Base-by-base conservation (phyloP, 2,888 invertebrate genomes). In the Drosophila mimetica region DNA sequence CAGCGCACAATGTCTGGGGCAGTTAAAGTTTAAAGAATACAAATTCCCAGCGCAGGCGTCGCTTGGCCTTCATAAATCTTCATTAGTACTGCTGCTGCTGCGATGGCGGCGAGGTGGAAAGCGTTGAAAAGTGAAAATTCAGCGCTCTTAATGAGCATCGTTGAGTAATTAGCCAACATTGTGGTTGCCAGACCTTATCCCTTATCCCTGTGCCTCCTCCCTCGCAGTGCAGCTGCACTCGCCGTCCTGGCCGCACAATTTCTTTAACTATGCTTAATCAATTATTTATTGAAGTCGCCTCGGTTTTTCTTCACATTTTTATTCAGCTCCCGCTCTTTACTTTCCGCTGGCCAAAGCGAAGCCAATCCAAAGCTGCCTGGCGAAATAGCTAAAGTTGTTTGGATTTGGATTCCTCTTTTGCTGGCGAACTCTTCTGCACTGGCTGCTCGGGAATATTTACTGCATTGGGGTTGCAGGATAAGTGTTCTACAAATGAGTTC, bases 51-150 rank as follows among this genome's bases (percentile, higher is more conserved):
- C 11, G 42, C 42, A 60, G 36, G 28, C 44, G 60, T 36, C 73
- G 53, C 46, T 52, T 71, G 83, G 75, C 77, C 86, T 87, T 87
- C 82, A 87, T 82, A 82, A 82, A 82, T 82, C 82, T 82, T 82
- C 82, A 87, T 82, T 82, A 82, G 83, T 63, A 37, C 8, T 25
- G 7, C 25, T 1, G 11, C 30, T 30, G 18, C 36, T n/a, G 53
- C 20, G 30, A 22, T 61, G 57, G 73, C 53, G 70, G 67, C 51
- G 69, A 79, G 83, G 74, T 84, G 87, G 70, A 82, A 85, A 74
- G 86, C 86, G 86, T 87, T 82, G 82, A 82, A 82, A 82, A 82
- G 88, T 82, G 82, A 82, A 82, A 82, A 82, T 86, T 86, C 88
- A 82, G 80, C 80, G 80, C 64, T 74, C 86, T 86, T 87, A 82